Base-by-base conservation (phyloP, 2,888 invertebrate species). In the Eumerus sabulonum region DNA sequence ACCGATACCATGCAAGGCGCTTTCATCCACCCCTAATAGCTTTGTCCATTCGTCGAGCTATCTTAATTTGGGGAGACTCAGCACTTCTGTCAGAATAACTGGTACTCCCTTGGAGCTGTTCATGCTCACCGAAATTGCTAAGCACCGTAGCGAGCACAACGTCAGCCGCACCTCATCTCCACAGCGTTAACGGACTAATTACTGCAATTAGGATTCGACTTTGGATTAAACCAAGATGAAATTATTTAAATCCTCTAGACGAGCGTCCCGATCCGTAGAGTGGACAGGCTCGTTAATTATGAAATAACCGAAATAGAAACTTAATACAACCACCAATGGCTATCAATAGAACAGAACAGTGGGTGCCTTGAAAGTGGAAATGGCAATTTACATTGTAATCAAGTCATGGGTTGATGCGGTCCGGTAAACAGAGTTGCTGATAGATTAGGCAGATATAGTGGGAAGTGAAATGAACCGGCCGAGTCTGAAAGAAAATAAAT, bases 191-290 rank as follows among this genome's bases (percentile, higher is more conserved):
- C 71, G 59, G n/a, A 60, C 70, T 76, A 76, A 76, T 76, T 60
- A 60, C 40, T 66, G 71, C 71, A 76, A 76, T 76, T 76, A 76
- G 71, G 66, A 50, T 66, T 76, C 71, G 56, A 51, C 59, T 70
- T 50, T 16, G 76, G 64, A 76, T 76, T 76, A 71, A 76, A 76
- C 59, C 56, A 54, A 66, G 71, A 62, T 71, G 53, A 76, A 64
- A 76, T 76, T 70, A 76, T 76, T 76, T 76, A 70, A 76, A 70
- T 76, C 76, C 68, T 47, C 27, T 27, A 2, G 27, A 27, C 27
- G 27, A 48, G 18, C 45, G 16, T n/a, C 27, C 7, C 27, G 45
- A 44, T 64, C 54, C 57, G 45, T 70, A 48, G n/a, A 13, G 16
- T 64, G 18, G 42, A 38, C 14, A 38, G 42, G n/a, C 54, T 70